Conservation (phyloP, 2,113 vertebrate species). For the Balaeniceps rex region DNA sequence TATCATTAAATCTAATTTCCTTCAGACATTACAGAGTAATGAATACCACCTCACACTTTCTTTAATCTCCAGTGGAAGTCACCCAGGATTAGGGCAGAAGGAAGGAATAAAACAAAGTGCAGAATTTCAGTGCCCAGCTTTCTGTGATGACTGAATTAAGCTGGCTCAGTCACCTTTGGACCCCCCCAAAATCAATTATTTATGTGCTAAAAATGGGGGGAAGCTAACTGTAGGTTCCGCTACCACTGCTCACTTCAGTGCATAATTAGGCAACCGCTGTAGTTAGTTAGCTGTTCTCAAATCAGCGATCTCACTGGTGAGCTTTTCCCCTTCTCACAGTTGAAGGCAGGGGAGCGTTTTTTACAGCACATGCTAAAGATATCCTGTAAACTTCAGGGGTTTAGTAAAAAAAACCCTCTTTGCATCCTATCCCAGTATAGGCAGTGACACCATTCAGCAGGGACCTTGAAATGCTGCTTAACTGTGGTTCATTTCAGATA, state of each 20-base stretch:
- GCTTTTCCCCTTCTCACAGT: not conserved
- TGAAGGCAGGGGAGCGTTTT: not conserved
- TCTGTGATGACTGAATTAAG: not conserved
- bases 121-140: not conserved
- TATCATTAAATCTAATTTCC: constrained; percentile 25
- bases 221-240: not conserved
- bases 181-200: not conserved
- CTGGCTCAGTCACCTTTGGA: not conserved
- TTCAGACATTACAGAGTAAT: not conserved
- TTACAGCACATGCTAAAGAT: not conserved
- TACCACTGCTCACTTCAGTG: not conserved
- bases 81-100: not conserved
- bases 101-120: not conserved
- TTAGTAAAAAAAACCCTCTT: not conserved
- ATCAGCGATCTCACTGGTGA: not conserved
- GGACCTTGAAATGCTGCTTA: not conserved
- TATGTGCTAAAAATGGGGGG: not conserved
- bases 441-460: not conserved
- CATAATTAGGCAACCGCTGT: not conserved
- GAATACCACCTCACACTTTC: not conserved
- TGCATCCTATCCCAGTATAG: not conserved
- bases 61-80: not conserved
- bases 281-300: not conserved
- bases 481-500: not conserved
- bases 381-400: not conserved